Evolutionary conservation across 2,888 invertebrate species (phyloP).

Genomic region (Andrena marginata): DNA sequence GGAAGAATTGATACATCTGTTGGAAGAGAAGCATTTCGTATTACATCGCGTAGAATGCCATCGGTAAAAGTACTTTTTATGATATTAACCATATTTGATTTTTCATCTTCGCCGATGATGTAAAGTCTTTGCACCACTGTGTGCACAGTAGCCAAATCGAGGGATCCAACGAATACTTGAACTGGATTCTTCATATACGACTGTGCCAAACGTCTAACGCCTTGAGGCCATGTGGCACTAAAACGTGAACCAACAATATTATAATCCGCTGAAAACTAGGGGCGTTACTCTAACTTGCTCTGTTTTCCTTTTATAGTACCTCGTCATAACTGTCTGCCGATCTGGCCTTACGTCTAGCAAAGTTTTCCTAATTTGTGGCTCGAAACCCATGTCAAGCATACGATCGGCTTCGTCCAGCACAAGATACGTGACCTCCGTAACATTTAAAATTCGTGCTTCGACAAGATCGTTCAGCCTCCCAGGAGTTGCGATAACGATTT

Average conservation of each 20-base stretch:
- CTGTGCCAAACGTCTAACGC: slow-evolving; percentile 93
- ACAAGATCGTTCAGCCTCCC: slow-evolving; percentile 97
- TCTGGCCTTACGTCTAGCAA: slow-evolving; percentile 93
- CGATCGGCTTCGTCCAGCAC: slow-evolving; percentile 97
- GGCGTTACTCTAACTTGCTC: neutral
- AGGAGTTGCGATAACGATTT: slow-evolving; percentile 98
- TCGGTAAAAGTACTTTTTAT: neutral
- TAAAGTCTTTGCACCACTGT: slow-evolving; percentile 93
- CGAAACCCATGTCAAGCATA: slow-evolving; percentile 95
- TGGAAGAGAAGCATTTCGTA: slow-evolving; percentile 61
- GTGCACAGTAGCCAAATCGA: slow-evolving; percentile 95
- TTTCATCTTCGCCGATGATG: slow-evolving; percentile 90
- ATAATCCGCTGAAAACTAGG: neutral
- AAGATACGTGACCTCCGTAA: slow-evolving; percentile 93
- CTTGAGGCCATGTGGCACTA: slow-evolving; percentile 97
- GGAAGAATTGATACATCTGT: slow-evolving; percentile 90
- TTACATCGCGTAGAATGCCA: neutral
- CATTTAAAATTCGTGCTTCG: slow-evolving; percentile 88
- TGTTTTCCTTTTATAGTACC: slow-evolving; percentile 83
- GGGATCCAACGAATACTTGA: slow-evolving; percentile 95
- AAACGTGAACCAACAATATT: neutral
- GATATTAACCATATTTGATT: slow-evolving; percentile 87
- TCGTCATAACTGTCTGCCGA: slow-evolving; percentile 98
- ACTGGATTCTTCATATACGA: slow-evolving; percentile 96
- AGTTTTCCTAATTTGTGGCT: slow-evolving; percentile 94